Conservation (phyloP, 1,140 invertebrate genomes). For the Cryptotermes secundus region DNA sequence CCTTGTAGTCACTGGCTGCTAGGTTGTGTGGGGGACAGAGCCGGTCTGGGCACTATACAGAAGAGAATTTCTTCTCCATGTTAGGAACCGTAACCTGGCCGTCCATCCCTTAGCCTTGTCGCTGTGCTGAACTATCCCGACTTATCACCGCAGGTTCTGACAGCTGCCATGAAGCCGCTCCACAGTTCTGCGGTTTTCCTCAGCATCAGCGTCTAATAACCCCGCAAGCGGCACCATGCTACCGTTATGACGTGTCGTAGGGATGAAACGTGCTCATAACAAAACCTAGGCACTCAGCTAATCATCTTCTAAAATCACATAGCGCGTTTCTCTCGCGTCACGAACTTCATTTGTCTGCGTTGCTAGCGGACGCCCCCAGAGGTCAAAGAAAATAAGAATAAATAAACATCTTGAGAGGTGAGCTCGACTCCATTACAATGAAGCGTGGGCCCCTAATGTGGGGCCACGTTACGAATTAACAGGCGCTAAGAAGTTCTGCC, state of each 20-base stretch:
- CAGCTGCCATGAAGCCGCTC: too few relatives aligned
- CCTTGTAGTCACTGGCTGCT: too few relatives aligned
- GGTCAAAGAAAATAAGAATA: not conserved
- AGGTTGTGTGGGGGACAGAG: too few relatives aligned
- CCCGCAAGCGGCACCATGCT: not conserved
- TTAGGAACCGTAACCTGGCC: too few relatives aligned
- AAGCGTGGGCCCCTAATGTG: not conserved
- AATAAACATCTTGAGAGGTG: not conserved
- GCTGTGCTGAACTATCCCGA: too few relatives aligned
- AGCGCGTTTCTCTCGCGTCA: slow-evolving; percentile 10
- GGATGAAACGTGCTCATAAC: not conserved
- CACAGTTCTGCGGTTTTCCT: not conserved
- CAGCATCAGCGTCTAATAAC: not conserved
- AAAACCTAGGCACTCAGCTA: slow-evolving; percentile 1
- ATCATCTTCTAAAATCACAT: not conserved
- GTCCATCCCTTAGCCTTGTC: too few relatives aligned
- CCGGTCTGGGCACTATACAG: too few relatives aligned
- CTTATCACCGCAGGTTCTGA: too few relatives aligned
- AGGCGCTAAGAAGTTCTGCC: not conserved
- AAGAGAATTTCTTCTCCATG: too few relatives aligned
- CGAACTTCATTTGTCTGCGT: slow-evolving; percentile 14
- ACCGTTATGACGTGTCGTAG: not conserved
- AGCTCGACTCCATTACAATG: not conserved
- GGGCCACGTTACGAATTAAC: not conserved
- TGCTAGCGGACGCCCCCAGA: not conserved